A percentile compares a stretch with the other conserved stretches of the same genome.
phyloP scores from a whole-genome alignment of 2,113 vertebrate genomes.

The Ochotona princeps region DNA sequence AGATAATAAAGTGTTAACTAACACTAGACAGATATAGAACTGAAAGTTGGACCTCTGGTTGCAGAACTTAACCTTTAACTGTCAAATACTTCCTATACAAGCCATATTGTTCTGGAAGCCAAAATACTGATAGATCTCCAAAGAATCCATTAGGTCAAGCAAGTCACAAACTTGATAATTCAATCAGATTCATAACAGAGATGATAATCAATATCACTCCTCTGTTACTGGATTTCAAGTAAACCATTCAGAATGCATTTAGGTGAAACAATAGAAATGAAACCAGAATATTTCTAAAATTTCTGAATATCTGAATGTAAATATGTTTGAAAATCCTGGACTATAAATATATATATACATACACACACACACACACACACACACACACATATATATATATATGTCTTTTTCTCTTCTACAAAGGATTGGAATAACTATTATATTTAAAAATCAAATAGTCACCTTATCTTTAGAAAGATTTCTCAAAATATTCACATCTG shows the following conservation, averaged over 20 bases:
- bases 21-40: not conserved
- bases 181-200: not conserved
- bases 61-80: not conserved
- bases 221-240: not conserved
- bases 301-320: not conserved
- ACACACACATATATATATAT: not conserved
- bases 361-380: too few species aligned
- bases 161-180: not conserved
- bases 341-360: not conserved
- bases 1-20: not conserved
- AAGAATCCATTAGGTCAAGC: not conserved
- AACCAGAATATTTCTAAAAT: not conserved
- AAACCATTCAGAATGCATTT: not conserved
- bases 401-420: not conserved
- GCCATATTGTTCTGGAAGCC: not conserved
- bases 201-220: not conserved
- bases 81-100: not conserved
- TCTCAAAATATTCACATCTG: not conserved
- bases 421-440: not conserved
- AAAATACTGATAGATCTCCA: not conserved
- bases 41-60: not conserved
- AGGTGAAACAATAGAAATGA: not conserved
- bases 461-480: not conserved
- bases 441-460: not conserved
- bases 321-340: not conserved